Conservation (phyloP, 2,113 vertebrate genomes). For the Leptosomus discolor region DNA sequence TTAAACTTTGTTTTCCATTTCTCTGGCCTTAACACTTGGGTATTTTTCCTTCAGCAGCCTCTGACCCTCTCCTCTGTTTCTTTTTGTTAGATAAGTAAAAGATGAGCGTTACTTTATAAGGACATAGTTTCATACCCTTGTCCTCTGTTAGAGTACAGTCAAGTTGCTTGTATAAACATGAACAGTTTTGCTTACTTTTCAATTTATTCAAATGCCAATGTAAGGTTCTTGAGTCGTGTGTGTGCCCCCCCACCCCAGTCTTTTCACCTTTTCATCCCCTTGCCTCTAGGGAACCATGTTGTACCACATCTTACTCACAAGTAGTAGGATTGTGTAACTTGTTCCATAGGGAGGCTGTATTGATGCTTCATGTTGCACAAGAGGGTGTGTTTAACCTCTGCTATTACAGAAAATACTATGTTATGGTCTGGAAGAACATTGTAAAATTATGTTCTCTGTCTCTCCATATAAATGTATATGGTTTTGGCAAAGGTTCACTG, state of each 20-base stretch:
- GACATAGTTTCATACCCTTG: conserved; percentile 57
- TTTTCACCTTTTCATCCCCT: not conserved
- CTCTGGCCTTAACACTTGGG: conserved; percentile 21
- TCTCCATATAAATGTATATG: not conserved
- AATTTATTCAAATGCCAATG: conserved; percentile 15
- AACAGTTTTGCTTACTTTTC: conserved; percentile 56
- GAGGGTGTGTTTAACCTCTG: not conserved
- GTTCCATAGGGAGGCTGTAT: not conserved
- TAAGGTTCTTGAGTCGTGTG: not conserved
- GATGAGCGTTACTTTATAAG: conserved; percentile 72
- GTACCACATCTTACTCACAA: not conserved
- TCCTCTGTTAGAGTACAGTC: conserved; percentile 45
- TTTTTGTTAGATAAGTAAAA: conserved; percentile 67
- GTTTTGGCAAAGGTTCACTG: not conserved
- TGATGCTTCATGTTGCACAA: not conserved
- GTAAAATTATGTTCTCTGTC: not conserved
- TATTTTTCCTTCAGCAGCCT: conserved; percentile 44
- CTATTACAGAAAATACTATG: not conserved
- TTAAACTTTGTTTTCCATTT: conserved; percentile 50
- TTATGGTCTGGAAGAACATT: not conserved
- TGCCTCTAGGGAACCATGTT: not conserved
- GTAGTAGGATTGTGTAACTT: not conserved
- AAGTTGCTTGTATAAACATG: conserved; percentile 59
- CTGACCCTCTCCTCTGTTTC: conserved; percentile 55
- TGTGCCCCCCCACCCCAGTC: not conserved